Conservation (phyloP, 2,797 vertebrate species). For the Liasis olivaceus region DNA sequence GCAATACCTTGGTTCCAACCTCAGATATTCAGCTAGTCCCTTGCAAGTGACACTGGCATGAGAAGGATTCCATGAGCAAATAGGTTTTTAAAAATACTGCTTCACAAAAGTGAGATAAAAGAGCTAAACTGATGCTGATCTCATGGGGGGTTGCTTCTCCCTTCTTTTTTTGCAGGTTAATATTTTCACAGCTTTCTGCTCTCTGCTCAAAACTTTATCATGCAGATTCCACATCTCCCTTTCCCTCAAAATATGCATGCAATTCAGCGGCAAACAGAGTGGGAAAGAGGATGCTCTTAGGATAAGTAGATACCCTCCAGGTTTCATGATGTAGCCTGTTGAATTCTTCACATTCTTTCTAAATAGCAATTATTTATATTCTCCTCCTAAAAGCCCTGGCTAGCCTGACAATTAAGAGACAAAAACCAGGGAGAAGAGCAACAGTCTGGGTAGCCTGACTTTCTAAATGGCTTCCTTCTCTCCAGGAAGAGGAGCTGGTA, state of each 20-base stretch:
- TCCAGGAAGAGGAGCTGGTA: constrained; percentile 54
- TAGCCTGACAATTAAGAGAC: constrained; percentile 64
- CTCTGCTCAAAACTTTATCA: constrained; percentile 58
- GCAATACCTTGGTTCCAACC: no score
- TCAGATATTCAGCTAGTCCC: not conserved
- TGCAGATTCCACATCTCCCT: not conserved
- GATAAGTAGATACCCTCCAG: constrained; percentile 59
- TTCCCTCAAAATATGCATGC: constrained; percentile 49
- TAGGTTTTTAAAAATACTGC: not conserved
- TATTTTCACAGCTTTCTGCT: constrained; percentile 53
- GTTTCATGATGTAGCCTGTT: constrained; percentile 61
- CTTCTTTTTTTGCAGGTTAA: not conserved
- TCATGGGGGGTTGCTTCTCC: not conserved
- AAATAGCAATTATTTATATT: constrained; percentile 57
- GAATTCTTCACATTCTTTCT: constrained; percentile 66
- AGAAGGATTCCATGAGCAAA: not conserved
- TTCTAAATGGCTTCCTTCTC: constrained; percentile 63
- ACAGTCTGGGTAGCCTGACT: constrained; percentile 61
- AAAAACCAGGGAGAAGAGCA: constrained; percentile 61
- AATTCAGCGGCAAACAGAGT: constrained; percentile 40
- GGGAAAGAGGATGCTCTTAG: constrained; percentile 34
- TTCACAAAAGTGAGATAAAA: not conserved
- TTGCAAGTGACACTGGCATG: not conserved
- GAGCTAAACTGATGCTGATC: not conserved
- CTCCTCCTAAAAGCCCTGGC: constrained; percentile 56